A percentile compares a stretch with the other conserved stretches of the same genome.
Conservation (phyloP, 2,888 invertebrate species). For the Drosophila kanekoi region DNA sequence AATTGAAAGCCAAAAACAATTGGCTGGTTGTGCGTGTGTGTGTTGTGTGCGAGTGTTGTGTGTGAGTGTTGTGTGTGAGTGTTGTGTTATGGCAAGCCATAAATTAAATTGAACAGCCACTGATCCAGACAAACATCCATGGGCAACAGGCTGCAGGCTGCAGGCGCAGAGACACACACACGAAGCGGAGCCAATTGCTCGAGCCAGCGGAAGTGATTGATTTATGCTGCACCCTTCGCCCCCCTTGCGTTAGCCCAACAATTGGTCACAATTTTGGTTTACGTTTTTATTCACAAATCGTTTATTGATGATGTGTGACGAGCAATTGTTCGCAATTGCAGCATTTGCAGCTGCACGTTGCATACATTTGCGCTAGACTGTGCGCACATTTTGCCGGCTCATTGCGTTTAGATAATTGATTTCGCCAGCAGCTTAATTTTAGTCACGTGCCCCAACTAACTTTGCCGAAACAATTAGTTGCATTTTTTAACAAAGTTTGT, state of each 20-base stretch:
- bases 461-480: conserved; percentile 76
- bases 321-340: conserved; percentile 23
- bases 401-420: conserved; percentile 70
- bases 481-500: conserved; percentile 59
- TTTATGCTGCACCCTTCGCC: conserved; percentile 51
- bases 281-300: conserved; percentile 58
- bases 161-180: not conserved
- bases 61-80: conserved; percentile 3
- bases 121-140: conserved; percentile 24
- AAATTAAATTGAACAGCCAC: conserved; percentile 61
- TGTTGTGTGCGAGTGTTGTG: conserved; percentile 10
- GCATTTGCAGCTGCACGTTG: conserved; percentile 31
- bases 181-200: conserved; percentile 43
- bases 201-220: conserved; percentile 75
- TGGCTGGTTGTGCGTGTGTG: conserved; percentile 14
- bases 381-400: conserved; percentile 58
- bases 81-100: conserved; percentile 47
- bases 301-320: conserved; percentile 78
- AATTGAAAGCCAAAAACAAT: conserved; percentile 61
- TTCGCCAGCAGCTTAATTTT: conserved; percentile 55
- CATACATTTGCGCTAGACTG: conserved; percentile 23
- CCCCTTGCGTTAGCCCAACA: conserved; percentile 6
- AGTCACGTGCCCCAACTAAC: conserved; percentile 72
- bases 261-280: conserved; percentile 70
- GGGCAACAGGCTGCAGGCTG: conserved; percentile 29